Conservation (phyloP, 2,888 invertebrate genomes). For the Apantesis nais region DNA sequence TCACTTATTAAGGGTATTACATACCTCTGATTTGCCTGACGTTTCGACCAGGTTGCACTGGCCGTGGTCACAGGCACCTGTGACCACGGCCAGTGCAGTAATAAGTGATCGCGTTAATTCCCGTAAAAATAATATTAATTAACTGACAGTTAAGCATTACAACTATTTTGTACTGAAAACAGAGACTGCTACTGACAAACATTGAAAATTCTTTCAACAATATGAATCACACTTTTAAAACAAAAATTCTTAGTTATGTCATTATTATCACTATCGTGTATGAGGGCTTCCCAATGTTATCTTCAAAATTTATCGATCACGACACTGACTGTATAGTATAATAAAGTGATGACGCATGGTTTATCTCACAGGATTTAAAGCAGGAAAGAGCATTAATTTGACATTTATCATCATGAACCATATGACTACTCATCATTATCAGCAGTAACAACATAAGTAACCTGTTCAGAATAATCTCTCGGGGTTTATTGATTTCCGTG, state of each 20-base stretch:
- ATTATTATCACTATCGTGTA: neutral
- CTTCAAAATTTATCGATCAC: neutral
- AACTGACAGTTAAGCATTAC: neutral
- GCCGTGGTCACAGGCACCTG: too few relatives aligned
- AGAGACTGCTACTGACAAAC: neutral
- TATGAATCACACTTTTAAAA: neutral
- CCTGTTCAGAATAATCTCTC: neutral
- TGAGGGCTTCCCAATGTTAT: conserved; percentile 8
- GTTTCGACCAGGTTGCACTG: too few relatives aligned
- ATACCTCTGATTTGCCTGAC: too few relatives aligned
- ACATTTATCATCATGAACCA: neutral
- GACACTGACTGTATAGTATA: neutral
- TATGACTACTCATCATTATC: neutral
- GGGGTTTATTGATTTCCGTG: neutral
- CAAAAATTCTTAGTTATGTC: neutral
- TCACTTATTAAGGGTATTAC: too few relatives aligned
- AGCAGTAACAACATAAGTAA: neutral
- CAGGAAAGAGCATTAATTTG: conserved; percentile 5
- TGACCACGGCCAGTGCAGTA: too few relatives aligned
- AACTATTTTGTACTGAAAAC: neutral
- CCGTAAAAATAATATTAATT: too few relatives aligned
- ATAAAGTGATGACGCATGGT: conserved; percentile 4
- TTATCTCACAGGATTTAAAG: conserved; percentile 1
- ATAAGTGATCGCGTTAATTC: too few relatives aligned
- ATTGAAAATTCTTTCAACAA: neutral